These are phyloP conservation scores for Ciconia maguari DNA, from an alignment of 2,113 vertebrate genomes.

Conservation along the genomic window DNA sequence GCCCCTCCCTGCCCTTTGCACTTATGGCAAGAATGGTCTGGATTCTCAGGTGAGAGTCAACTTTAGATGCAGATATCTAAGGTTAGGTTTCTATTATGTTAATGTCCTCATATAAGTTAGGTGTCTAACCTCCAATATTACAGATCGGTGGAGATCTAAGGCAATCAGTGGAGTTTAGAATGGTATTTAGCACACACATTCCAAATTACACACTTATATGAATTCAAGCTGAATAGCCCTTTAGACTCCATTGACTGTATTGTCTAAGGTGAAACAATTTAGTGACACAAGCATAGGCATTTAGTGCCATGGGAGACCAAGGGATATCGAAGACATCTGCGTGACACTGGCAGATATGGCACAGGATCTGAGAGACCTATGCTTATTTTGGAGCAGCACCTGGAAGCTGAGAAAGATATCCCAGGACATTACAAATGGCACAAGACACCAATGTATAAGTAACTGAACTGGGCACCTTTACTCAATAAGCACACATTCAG, in stretches of 20 bases:
- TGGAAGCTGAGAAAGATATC: neutral
- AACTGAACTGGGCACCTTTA: neutral
- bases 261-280: neutral
- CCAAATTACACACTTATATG: neutral
- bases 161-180: neutral
- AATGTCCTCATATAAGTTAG: neutral
- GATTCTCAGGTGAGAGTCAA: neutral
- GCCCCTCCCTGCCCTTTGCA: neutral
- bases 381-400: neutral
- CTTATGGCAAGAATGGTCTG: neutral
- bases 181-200: neutral
- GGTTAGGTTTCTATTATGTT: neutral
- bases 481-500: fast-evolving
- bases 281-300: neutral
- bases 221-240: neutral
- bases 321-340: neutral
- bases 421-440: neutral
- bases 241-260: neutral
- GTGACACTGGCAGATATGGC: neutral
- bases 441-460: neutral
- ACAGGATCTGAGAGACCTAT: neutral
- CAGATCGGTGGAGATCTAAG: neutral
- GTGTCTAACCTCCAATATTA: neutral
- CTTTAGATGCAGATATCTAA: neutral
- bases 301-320: neutral